Evolutionary conservation across 2,888 invertebrate species (phyloP), one percentile per base, ranked within the genome.

Genomic region (Pammene fasciana): DNA sequence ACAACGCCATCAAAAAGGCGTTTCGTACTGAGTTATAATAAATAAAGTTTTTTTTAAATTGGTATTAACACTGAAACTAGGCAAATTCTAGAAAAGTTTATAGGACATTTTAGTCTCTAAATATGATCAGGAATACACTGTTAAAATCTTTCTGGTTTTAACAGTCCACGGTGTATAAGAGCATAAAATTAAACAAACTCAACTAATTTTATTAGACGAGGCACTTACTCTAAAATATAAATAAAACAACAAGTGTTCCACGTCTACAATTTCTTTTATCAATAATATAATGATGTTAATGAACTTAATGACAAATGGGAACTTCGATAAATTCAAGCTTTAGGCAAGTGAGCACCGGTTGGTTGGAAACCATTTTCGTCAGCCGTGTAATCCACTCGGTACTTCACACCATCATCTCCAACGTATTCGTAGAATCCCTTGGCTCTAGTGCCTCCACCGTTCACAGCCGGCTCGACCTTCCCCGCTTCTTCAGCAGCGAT

Each of bases 361-460:
- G 94, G 90, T 67, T 88, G 85, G 81, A 93, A 94, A 34, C 94
- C 94, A 72, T 94, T 94, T 78, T 94, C 94, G 75, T 94, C 94
- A 48, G 95, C 94, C 6, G 90, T 89, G 76, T 94, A 95, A 74
- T 93, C 93, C 8, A 94, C 92, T 65, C 93, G 86, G 79, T 94
- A 94, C 50, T 91, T 91, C 2, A 89, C 79, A 67, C 94, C 94
- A 78, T 95, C 94, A 62, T 94, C 94, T 0, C 95, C 95, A 0
- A 95, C 94, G 80, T 95, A 96, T 75, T 95, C 94, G 80, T 94
- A 95, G 80, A 94, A 95, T 4, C 96, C 96, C 67, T 89, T 92
- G 0, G 95, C 94, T 67, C 93, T 93, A 59, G 95, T 93, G 1
- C 94, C 94, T 71, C 94, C 94, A 1, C 90, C 92, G 16, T 92